Evolutionary conservation across 2,113 vertebrate genomes (phyloP).

Genomic region (Polypterus bichir): DNA sequence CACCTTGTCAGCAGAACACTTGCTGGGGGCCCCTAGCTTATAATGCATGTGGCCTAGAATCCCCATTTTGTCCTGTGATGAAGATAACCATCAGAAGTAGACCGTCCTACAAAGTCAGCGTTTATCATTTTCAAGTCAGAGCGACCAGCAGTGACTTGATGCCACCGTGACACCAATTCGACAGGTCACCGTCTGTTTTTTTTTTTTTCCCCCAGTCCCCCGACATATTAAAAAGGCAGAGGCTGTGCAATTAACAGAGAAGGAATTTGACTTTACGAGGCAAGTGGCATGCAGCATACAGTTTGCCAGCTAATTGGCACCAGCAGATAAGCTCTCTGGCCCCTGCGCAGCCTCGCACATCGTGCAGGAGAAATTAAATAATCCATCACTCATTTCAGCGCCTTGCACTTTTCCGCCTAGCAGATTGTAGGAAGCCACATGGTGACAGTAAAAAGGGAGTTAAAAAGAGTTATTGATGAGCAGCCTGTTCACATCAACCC

Average conservation of each 20-base stretch:
- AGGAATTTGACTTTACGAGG: slow-evolving; percentile 24
- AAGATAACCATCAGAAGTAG: too few relatives aligned
- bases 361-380: slow-evolving; percentile 27
- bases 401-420: slow-evolving; percentile 9
- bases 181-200: background rate
- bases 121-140: too few relatives aligned
- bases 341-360: slow-evolving; percentile 27
- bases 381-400: slow-evolving; percentile 24
- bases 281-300: slow-evolving; percentile 6
- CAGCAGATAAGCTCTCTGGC: slow-evolving; percentile 35
- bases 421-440: slow-evolving; percentile 10
- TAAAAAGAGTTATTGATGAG: slow-evolving; percentile 16
- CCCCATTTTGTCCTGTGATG: too few relatives aligned
- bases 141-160: too few relatives aligned
- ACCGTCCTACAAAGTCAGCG: too few relatives aligned
- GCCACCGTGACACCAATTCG: too few relatives aligned
- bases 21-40: too few relatives aligned
- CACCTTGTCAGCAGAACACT: too few relatives aligned
- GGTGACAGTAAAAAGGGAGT: slow-evolving; percentile 14
- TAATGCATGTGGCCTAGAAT: too few relatives aligned
- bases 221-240: slow-evolving; percentile 13
- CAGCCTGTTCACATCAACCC: too few relatives aligned
- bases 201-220: slow-evolving; percentile 4
- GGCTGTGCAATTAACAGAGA: slow-evolving; percentile 14
- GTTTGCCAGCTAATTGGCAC: slow-evolving; percentile 27